Percentiles rank a stretch among this genome's conserved stretches.
Evolutionary conservation across 30 jellyfish, hydroid and myxozoan genomes (phyloP).

Genomic region (Haliclystus octoradiatus): DNA sequence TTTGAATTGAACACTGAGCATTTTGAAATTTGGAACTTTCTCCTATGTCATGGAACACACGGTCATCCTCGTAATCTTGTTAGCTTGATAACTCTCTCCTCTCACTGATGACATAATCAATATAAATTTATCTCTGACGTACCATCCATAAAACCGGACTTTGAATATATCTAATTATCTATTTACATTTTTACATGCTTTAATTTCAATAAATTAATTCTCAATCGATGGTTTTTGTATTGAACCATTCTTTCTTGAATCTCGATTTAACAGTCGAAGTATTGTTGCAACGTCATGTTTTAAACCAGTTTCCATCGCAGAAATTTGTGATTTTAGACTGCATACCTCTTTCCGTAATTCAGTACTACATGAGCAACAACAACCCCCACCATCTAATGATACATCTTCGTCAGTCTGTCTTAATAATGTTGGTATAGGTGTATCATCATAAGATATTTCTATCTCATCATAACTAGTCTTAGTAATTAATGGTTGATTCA

Average conservation of each 20-base stretch:
- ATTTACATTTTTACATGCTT: too few species aligned
- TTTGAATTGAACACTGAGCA: too few species aligned
- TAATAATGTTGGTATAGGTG: neutral
- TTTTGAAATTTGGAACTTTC: too few species aligned
- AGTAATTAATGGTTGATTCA: neutral
- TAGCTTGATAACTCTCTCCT: too few species aligned
- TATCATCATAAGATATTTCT: neutral
- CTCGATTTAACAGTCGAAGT: slow-evolving; percentile 16
- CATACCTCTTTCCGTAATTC: slow-evolving; percentile 43
- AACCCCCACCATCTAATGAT: slow-evolving; percentile 5
- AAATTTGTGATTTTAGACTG: slow-evolving; percentile 12
- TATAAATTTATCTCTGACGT: too few species aligned
- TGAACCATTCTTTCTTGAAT: neutral
- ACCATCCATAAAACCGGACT: too few species aligned
- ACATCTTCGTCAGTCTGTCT: neutral
- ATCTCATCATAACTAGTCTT: neutral
- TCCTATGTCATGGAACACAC: too few species aligned
- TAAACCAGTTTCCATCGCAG: slow-evolving; percentile 22
- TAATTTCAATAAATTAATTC: too few species aligned
- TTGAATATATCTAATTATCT: too few species aligned
- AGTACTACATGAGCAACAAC: slow-evolving; percentile 52
- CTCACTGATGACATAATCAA: too few species aligned
- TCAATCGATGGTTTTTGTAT: too few species aligned
- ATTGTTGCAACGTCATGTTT: slow-evolving; percentile 9
- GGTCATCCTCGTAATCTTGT: too few species aligned